A percentile compares a stretch with the other conserved stretches of the same genome.
phyloP scores from a whole-genome alignment of 2,888 invertebrate genomes.

The Pseudococcus longispinus region DNA sequence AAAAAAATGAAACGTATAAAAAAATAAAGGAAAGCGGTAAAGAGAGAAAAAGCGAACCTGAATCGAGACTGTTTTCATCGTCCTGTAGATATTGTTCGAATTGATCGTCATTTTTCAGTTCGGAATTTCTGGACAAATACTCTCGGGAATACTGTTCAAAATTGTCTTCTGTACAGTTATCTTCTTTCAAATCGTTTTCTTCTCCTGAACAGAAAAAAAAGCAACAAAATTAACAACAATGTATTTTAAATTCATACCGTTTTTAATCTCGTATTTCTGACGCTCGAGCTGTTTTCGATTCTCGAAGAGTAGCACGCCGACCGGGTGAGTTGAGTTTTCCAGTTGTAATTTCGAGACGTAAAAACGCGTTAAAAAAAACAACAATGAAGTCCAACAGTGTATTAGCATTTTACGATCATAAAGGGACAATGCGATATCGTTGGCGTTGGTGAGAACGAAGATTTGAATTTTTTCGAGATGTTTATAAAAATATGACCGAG shows the following conservation, averaged over 20 bases:
- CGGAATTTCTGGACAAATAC: constrained; percentile 49
- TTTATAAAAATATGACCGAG: constrained; percentile 7
- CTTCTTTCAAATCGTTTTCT: constrained; percentile 54
- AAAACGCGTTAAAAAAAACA: not conserved
- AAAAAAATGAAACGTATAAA: not conserved
- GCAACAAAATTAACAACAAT: constrained; percentile 26
- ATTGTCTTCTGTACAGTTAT: constrained; percentile 50
- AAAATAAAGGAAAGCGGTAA: not conserved
- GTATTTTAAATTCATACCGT: constrained; percentile 38
- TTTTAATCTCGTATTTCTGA: constrained; percentile 10
- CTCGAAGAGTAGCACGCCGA: no score
- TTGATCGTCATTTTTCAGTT: constrained; percentile 51
- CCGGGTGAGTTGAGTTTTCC: not conserved
- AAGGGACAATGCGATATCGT: constrained; percentile 26
- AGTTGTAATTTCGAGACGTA: not conserved
- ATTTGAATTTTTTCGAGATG: constrained; percentile 16
- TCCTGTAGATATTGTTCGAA: constrained; percentile 45
- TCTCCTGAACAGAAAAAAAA: constrained; percentile 36
- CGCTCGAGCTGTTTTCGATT: not conserved
- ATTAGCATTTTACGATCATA: constrained; percentile 21
- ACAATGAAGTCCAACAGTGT: not conserved
- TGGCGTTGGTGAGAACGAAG: not conserved
- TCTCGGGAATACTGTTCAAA: constrained; percentile 50
- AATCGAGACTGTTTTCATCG: constrained; percentile 52
- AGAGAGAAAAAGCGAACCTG: constrained; percentile 30